Evolutionary conservation across 2,888 invertebrate genomes (phyloP).

Genomic region (Lottia gigantea): DNA sequence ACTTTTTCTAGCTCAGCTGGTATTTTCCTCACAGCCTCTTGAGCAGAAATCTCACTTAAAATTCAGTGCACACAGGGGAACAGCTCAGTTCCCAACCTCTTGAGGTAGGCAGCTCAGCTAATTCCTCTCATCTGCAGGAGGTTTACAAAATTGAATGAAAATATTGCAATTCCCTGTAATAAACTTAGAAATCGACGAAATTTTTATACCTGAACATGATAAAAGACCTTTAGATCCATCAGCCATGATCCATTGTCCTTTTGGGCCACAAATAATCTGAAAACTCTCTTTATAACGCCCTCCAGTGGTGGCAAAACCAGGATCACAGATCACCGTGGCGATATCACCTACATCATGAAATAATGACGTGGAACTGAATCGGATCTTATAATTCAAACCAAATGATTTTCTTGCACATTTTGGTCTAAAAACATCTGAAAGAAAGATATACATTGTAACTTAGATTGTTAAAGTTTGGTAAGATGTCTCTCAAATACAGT

Average conservation of each 20-base stretch:
- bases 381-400: constrained; percentile 9
- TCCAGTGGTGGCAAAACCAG: constrained; percentile 28
- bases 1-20: no score
- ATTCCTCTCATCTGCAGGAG: no score
- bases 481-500: no score
- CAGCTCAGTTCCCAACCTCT: no score
- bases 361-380: constrained; percentile 19
- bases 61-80: no score
- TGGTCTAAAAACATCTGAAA: constrained; percentile 1
- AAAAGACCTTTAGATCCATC: constrained; percentile 26
- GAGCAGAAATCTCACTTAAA: no score
- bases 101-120: no score
- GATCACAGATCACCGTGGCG: constrained; percentile 38
- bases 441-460: no score
- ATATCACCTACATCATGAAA: constrained; percentile 27
- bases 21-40: no score
- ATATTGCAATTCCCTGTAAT: no score
- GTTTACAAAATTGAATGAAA: no score
- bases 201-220: constrained; percentile 30
- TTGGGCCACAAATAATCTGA: constrained; percentile 28
- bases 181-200: not conserved
- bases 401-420: not conserved
- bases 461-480: no score
- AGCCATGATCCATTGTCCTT: constrained; percentile 30
- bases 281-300: constrained; percentile 17